phyloP scores from a whole-genome alignment of 2,888 invertebrate genomes.

The Torymus texanus region DNA sequence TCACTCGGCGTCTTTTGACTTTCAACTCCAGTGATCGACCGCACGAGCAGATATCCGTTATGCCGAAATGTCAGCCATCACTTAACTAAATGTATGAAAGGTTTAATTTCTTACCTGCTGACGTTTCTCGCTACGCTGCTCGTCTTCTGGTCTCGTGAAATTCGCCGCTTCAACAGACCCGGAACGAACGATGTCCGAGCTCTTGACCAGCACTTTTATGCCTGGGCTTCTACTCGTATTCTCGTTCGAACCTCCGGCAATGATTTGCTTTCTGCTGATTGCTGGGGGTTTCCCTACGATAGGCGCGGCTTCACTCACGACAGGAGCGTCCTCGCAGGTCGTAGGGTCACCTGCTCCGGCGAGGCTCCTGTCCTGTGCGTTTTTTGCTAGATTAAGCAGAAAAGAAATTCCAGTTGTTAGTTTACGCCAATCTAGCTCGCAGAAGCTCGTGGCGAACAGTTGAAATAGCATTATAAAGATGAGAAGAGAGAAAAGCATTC shows the following conservation, averaged over 20 bases:
- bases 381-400: slow-evolving; percentile 77
- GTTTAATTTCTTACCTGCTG: slow-evolving; percentile 38
- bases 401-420: not conserved
- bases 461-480: too few relatives aligned
- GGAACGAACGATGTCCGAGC: too few relatives aligned
- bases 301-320: slow-evolving; percentile 63
- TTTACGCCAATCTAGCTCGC: too few relatives aligned
- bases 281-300: slow-evolving; percentile 64
- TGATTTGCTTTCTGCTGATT: slow-evolving; percentile 1
- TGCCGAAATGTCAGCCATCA: too few relatives aligned
- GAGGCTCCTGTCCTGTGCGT: slow-evolving; percentile 81
- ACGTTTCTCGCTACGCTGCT: slow-evolving; percentile 17
- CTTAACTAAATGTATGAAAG: too few relatives aligned
- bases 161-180: not conserved
- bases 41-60: too few relatives aligned
- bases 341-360: slow-evolving; percentile 72
- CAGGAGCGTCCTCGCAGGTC: slow-evolving; percentile 72
- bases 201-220: not conserved
- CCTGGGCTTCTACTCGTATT: not conserved
- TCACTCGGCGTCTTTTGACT: too few relatives aligned
- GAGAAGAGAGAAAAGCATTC: too few relatives aligned
- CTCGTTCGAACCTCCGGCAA: slow-evolving; percentile 1
- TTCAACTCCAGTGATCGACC: too few relatives aligned
- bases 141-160: not conserved
- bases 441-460: too few relatives aligned